Evolutionary conservation across 2,888 invertebrate species (phyloP), one percentile per base, ranked within the genome.

Genomic region (Clepsis dumicolana): DNA sequence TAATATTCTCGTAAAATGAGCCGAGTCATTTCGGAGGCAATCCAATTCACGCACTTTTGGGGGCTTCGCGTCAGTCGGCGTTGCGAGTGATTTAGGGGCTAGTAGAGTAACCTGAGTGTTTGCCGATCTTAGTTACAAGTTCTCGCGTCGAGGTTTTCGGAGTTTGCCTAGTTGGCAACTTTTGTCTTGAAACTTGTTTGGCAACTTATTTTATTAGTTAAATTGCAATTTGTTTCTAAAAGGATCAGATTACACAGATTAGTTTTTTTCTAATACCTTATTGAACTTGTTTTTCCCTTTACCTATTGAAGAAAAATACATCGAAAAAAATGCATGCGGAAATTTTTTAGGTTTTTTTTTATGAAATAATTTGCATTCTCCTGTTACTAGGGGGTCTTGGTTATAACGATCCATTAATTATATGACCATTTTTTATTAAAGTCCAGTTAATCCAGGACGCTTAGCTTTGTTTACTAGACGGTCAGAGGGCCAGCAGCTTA

Each of bases 1-100:
- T 48, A 48, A 48, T 48, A 48, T 48, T 18, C 52, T 52, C 52
- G 52, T 52, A 52, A 52, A 52, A 52, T 52, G 52, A 52, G 52
- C 25, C 48, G 21, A 52, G 52, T 52, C 52, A 52, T 52, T 52
- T 24, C 52, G 52, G 25, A 25, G 48, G 48, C 52, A 52, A 25
- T 52, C 52, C 25, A 25, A 52, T 52, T 52, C 25, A 52, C 52
- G 52, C 25, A 52, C 24, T 52, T 25, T 7, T 14, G 25, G 52
- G 24, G 25, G 14, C 5, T 25, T 52, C 52, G n/a, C 52, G n/a
- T 52, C 52, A 52, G 52, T 25, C 52, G 25, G 52, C 52, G 24
- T n/a, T n/a, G 52, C 25, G 25, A 52, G 52, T 52, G 52, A 25
- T n/a, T 52, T 21, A 21, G 48, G 2, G 48, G 12, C 12, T 7